Conservation (phyloP, 2,797 vertebrate species). For the Carcharodon carcharias region DNA sequence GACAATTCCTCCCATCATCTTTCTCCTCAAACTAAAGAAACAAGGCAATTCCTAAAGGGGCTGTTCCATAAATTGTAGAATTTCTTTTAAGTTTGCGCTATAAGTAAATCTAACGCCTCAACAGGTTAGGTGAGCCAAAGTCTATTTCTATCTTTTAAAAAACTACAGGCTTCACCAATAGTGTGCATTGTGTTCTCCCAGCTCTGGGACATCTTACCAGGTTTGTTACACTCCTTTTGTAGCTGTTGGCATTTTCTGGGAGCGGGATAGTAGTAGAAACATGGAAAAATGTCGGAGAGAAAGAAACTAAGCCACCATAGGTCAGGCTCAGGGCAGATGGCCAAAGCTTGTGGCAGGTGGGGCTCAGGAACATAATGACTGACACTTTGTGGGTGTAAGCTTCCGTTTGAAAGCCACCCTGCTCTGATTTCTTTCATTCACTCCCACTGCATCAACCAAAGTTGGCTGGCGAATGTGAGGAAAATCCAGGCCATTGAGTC, state of each 20-base stretch:
- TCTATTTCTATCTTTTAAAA: neutral
- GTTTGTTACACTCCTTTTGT: neutral
- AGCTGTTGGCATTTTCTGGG: neutral
- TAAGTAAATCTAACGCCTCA: neutral
- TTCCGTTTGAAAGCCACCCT: no score
- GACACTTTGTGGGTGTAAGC: neutral
- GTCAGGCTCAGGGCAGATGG: neutral
- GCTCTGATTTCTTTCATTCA: neutral
- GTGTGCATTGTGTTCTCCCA: neutral
- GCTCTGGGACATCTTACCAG: neutral
- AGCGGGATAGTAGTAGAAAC: neutral
- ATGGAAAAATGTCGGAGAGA: neutral
- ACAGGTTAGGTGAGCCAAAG: neutral
- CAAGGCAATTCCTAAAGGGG: neutral
- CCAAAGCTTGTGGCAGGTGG: neutral
- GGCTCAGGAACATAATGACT: neutral
- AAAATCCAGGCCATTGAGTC: neutral
- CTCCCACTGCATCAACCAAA: neutral
- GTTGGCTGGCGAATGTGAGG: neutral
- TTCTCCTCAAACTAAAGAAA: neutral
- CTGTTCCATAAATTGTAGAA: neutral
- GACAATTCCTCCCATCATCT: neutral
- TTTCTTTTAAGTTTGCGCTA: neutral
- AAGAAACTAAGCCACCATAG: neutral
- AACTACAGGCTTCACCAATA: neutral